Conservation (phyloP, 2,797 vertebrate genomes). For the Darevskia mixta region DNA sequence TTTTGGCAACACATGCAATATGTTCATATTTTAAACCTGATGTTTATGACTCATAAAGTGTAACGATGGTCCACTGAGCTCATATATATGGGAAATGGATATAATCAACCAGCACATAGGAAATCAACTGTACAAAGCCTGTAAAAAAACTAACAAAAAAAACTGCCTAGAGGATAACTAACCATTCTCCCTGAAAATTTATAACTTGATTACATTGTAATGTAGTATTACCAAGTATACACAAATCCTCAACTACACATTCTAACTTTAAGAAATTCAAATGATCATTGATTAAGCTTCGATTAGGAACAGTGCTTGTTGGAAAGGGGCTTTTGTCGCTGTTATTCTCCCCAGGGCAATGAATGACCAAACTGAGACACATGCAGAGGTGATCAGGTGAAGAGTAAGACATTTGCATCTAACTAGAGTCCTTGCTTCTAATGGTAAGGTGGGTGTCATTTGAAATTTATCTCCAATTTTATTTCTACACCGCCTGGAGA, state of each 20-base stretch:
- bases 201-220: conserved; percentile 3
- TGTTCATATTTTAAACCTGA: conserved; percentile 34
- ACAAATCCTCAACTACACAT: neutral
- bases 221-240: neutral
- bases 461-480: too few species aligned
- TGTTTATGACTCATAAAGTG: conserved; percentile 40
- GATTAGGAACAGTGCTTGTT: neutral
- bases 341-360: neutral
- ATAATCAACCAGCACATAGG: conserved; percentile 26
- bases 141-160: neutral
- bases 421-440: too few species aligned
- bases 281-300: neutral
- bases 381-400: too few species aligned
- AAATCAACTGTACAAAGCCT: conserved; percentile 16
- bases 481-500: too few species aligned
- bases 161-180: neutral
- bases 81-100: conserved; percentile 23
- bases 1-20: conserved; percentile 3
- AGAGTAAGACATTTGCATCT: neutral
- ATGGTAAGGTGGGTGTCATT: too few species aligned
- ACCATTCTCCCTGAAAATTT: neutral
- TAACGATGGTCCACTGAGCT: conserved; percentile 30
- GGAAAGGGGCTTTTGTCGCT: neutral
- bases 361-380: too few species aligned
- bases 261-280: neutral